phyloP scores from a whole-genome alignment of 2,797 vertebrate species.

The Babyrousa celebensis region DNA sequence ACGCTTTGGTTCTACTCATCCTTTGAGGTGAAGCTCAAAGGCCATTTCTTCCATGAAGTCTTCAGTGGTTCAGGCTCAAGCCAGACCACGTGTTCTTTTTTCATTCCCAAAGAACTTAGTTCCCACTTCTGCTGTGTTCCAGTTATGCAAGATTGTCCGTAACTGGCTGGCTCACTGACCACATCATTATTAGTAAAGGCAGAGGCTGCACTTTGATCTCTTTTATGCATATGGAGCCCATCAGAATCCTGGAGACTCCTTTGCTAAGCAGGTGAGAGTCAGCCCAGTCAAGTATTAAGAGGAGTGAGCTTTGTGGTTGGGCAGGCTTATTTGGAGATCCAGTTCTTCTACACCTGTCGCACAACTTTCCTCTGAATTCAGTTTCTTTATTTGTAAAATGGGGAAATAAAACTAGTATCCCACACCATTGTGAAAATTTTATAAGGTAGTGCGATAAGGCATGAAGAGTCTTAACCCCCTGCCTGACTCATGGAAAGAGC shows the following conservation, averaged over 20 bases:
- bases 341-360: background rate
- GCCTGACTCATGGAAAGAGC: background rate
- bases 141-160: accelerated
- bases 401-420: background rate
- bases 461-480: background rate
- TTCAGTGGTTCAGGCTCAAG: background rate
- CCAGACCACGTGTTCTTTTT: background rate
- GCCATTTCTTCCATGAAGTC: background rate
- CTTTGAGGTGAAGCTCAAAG: background rate
- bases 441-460: background rate
- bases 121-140: background rate
- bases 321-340: background rate
- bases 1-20: background rate
- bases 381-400: constrained; percentile 20
- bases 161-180: background rate
- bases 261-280: background rate
- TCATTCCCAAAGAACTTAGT: background rate
- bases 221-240: background rate
- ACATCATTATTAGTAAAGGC: background rate
- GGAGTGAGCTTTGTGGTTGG: background rate
- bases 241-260: background rate
- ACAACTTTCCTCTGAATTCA: background rate
- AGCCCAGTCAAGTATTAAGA: background rate
- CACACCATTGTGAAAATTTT: background rate
- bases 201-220: background rate